A percentile compares a stretch with the other conserved stretches of the same genome.
Conservation (phyloP, 2,888 invertebrate genomes). For the Ferdinandea cuprea region DNA sequence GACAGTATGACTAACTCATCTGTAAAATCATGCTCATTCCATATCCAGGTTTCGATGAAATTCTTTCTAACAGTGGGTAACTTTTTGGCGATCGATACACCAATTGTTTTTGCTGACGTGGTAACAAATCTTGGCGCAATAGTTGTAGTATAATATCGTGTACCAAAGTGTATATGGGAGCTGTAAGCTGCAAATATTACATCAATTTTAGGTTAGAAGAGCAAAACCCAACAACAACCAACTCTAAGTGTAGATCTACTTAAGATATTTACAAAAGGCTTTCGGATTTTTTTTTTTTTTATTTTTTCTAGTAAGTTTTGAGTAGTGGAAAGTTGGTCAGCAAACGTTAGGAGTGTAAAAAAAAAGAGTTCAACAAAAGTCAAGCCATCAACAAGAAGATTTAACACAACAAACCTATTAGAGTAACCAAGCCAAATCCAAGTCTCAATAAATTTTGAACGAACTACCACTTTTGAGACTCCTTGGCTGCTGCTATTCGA, state of each 20-base stretch:
- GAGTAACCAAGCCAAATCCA: conserved; percentile 64
- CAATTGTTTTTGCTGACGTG: not conserved
- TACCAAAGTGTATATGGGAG: conserved; percentile 7
- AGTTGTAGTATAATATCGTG: not conserved
- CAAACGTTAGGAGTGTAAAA: conserved; percentile 37
- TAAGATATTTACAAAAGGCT: conserved; percentile 26
- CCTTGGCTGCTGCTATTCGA: conserved; percentile 33
- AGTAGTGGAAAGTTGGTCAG: conserved; percentile 33
- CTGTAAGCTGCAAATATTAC: conserved; percentile 23
- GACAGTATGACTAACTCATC: conserved; percentile 33
- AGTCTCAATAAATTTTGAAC: conserved; percentile 73
- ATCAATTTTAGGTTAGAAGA: conserved; percentile 24
- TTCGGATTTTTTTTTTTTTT: conserved; percentile 3
- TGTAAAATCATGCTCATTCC: conserved; percentile 36
- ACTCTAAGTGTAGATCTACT: conserved; percentile 19
- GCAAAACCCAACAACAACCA: conserved; percentile 14
- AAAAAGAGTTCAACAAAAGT: conserved; percentile 22
- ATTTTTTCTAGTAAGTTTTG: conserved; percentile 11
- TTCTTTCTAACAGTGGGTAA: conserved; percentile 41
- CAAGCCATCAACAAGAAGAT: conserved; percentile 35
- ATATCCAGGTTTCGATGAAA: conserved; percentile 70
- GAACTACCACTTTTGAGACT: conserved; percentile 20
- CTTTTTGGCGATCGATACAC: not conserved
- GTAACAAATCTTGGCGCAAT: not conserved
- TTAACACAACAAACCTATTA: conserved; percentile 61